Base-by-base conservation (phyloP, 2,797 vertebrate species). In the Pipistrellus kuhlii region DNA sequence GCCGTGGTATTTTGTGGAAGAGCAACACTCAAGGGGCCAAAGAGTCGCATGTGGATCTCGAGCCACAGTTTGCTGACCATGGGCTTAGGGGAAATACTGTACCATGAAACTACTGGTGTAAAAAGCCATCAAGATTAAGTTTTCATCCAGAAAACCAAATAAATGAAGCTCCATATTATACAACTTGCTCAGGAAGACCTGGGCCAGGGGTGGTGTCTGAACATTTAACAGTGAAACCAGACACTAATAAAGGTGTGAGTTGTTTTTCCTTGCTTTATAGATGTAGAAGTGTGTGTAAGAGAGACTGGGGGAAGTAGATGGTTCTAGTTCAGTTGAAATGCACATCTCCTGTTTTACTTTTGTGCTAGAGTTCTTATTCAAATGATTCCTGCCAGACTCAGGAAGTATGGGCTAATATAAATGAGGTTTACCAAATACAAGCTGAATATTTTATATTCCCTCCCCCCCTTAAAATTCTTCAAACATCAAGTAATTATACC, bases 321-420 rank as follows among this genome's bases (percentile, higher is more conserved):
- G 62, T 77, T 93, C 46, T 76, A 83, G 69, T 69, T 94, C 12
- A 92, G 76, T 25, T 88, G 48, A 96, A 96, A 88, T 64, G 46
- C 13, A 51, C n/a, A 72, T 68, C 20, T 85, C 46, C 95, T 84
- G 18, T 77, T 91, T 94, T 92, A 75, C 69, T 95, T 94, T 93
- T 86, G 44, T 87, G 68, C n/a, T 89, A 85, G 21, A 73, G 48
- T 90, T 95, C 51, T 90, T 96, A 53, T 76, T 82, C 48, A 84
- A 95, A 93, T 93, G 72, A 86, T 87, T 32, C 44, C 57, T 86
- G 25, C n/a, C 41, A 68, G 35, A 80, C 51, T 75, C 59, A 48
- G 71, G 88, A 86, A 23, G 84, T 69, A 59, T 15, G n/a, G 71
- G 59, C 41, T 92, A 86, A 95, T 85, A 95, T 55, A 95, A 94